Evolutionary conservation across 2,797 vertebrate species (phyloP).

Genomic region (Anabacerthia variegaticeps): DNA sequence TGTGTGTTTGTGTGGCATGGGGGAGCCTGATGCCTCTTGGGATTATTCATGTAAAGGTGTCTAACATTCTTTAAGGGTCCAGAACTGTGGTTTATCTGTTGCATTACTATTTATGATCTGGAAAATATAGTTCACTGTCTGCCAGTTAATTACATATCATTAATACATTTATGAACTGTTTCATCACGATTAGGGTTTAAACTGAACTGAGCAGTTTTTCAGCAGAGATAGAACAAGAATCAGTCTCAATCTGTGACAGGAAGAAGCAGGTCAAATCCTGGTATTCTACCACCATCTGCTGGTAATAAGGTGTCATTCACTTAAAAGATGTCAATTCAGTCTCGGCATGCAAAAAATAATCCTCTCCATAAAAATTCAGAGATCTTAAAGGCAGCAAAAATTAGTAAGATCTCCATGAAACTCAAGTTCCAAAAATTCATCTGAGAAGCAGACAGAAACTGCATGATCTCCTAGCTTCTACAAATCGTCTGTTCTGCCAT

Average conservation of each 20-base stretch:
- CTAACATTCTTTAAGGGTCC: neutral
- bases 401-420: neutral
- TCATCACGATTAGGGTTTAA: neutral
- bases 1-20: neutral
- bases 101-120: neutral
- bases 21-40: neutral
- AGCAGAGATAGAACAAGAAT: neutral
- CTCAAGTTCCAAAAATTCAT: neutral
- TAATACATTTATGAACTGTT: neutral
- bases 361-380: neutral
- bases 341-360: neutral
- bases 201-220: neutral
- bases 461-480: neutral
- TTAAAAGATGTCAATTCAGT: neutral
- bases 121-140: neutral
- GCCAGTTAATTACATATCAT: neutral
- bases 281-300: slow-evolving; percentile 60
- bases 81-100: neutral
- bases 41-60: neutral
- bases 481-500: neutral
- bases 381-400: neutral
- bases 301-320: neutral
- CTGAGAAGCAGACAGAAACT: neutral
- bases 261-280: neutral
- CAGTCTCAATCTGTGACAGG: accelerated